A percentile compares a stretch with the other conserved stretches of the same genome.
Evolutionary conservation across 2,113 vertebrate species (phyloP).

Genomic region (Hiodon alosoides): DNA sequence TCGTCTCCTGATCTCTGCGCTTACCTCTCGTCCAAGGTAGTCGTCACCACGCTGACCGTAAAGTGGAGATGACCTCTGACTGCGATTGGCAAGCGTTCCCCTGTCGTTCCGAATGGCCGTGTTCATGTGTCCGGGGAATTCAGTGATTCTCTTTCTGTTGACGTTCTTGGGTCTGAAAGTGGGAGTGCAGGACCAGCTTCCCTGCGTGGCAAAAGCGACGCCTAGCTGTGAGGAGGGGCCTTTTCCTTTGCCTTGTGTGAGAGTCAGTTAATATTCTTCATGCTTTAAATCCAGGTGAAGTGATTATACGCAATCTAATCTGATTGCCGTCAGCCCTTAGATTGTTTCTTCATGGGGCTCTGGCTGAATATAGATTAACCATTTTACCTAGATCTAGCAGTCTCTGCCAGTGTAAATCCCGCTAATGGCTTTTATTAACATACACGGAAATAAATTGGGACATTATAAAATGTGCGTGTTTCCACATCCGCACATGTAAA

Average conservation of each 20-base stretch:
- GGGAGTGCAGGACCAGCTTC: not conserved
- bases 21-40: not conserved
- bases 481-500: too few relatives aligned
- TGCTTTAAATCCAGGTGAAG: constrained; percentile 35
- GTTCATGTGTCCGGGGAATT: not conserved
- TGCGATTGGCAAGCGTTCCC: not conserved
- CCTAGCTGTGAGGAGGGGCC: not conserved
- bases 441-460: too few relatives aligned
- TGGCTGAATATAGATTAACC: not conserved
- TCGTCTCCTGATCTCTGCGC: constrained; percentile 40
- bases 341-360: constrained; percentile 1
- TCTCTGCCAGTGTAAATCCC: not conserved
- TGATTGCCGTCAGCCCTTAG: not conserved
- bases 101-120: not conserved
- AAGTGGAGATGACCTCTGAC: not conserved
- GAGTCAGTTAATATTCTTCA: not conserved
- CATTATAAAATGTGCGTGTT: too few relatives aligned
- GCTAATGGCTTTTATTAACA: too few relatives aligned
- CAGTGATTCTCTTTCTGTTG: not conserved
- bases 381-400: not conserved
- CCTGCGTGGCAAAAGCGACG: too few relatives aligned
- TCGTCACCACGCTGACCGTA: not conserved
- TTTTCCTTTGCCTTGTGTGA: constrained; percentile 14
- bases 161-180: not conserved
- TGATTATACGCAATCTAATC: constrained; percentile 33